Base-by-base conservation (phyloP, 1,140 invertebrate species). In the Solen grandis region DNA sequence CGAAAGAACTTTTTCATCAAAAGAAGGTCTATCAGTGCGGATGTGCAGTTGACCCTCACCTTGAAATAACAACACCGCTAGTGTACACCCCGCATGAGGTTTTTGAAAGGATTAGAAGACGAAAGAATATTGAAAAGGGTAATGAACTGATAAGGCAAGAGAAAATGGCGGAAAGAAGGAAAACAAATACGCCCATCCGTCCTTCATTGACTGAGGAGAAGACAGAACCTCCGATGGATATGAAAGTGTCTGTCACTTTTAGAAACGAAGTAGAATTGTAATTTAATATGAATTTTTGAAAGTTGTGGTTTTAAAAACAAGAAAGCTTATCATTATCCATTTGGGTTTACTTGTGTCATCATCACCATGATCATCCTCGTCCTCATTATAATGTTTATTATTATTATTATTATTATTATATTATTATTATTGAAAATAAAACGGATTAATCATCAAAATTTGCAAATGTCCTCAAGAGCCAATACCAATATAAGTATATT, bases 71-170 rank as follows among this genome's bases (percentile, higher is more conserved):
- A 35, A 73, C 66, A 1, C 77, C 77, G 1, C 55, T 80, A 19
- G 77, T 80, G 38, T 80, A 80, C 68, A 80, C 77, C 22, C 77
- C 66, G 4, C 66, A 80, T 65, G 77, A 80, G 41, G 77, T 80
- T 19, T 80, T 72, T 16, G 57, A 72, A 38, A 19, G 77, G 27
- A 72, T 72, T 22, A 55, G 77, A 5, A 54, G 75, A 25, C 41
- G 52, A 16, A 78, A 78, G 50, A 65, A 78, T 25, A 68, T 68
- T 29, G 54, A 68, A 41, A 31, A 60, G 8, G 63, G 65, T 22
- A 55, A 69, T 25, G 62, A 68, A 29, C n/a, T 68, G 0, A 55
- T 77, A 41, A 36, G 75, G 4, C 33, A 25, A 46, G 63, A 57
- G 19, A 8, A 19, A 19, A 19, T 19, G 19, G 8, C 8, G 41